Conservation (phyloP, 2,113 vertebrate genomes). For the Tenebrosternarchus preto region DNA sequence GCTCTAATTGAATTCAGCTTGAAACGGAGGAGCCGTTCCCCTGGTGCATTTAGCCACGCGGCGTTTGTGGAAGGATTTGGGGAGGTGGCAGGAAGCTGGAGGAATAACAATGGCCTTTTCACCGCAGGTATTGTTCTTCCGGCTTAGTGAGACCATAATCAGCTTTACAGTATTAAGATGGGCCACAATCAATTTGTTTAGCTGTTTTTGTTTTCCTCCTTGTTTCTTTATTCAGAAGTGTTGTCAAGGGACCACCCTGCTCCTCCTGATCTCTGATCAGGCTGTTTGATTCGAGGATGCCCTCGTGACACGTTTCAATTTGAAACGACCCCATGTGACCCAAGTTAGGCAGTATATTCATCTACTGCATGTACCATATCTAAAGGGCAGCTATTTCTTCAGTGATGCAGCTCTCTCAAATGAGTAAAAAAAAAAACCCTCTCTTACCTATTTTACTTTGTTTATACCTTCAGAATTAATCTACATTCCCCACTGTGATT, state of each 20-base stretch:
- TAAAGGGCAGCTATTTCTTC: neutral
- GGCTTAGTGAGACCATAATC: slow-evolving; percentile 35
- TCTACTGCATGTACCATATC: neutral
- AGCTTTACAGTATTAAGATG: slow-evolving; percentile 36
- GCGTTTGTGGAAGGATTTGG: slow-evolving; percentile 6
- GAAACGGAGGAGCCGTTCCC: slow-evolving; percentile 16
- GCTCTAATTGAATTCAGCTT: slow-evolving; percentile 11
- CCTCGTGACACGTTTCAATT: too few relatives aligned
- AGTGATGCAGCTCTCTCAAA: neutral
- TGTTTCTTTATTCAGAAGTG: neutral
- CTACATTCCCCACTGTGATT: neutral
- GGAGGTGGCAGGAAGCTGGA: neutral
- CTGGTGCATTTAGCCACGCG: neutral
- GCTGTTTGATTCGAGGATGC: too few relatives aligned
- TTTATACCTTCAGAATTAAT: neutral
- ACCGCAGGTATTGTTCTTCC: slow-evolving; percentile 22
- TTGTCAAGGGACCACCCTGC: too few relatives aligned
- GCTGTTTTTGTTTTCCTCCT: too few relatives aligned
- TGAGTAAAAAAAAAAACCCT: neutral
- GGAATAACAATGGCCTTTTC: neutral
- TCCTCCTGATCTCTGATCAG: too few relatives aligned
- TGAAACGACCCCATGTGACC: too few relatives aligned
- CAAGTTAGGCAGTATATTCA: neutral
- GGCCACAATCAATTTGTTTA: neutral
- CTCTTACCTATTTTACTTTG: neutral